Conservation (phyloP, 2,797 vertebrate genomes). For the Chelon labrosus region DNA sequence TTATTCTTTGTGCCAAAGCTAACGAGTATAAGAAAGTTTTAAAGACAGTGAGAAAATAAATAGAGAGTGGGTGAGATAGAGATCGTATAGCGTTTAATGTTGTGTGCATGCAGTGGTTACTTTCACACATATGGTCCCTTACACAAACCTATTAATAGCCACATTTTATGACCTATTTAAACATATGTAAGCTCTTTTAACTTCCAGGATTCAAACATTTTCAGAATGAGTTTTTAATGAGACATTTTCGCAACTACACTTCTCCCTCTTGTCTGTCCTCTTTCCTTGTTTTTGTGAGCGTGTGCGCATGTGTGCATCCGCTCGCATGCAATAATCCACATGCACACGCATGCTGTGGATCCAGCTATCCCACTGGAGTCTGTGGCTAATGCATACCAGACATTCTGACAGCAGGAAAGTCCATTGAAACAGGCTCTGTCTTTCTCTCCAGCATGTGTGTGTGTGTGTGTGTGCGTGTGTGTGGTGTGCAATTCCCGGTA, state of each 20-base stretch:
- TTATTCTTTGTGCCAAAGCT: slow-evolving; percentile 37
- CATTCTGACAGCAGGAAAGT: slow-evolving; percentile 90
- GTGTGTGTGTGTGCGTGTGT: slow-evolving; percentile 39
- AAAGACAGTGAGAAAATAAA: slow-evolving; percentile 19
- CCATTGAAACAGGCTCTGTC: slow-evolving; percentile 81
- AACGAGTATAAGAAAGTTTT: slow-evolving; percentile 24
- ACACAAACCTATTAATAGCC: slow-evolving; percentile 38
- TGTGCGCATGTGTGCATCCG: slow-evolving; percentile 19
- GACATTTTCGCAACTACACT: slow-evolving; percentile 32
- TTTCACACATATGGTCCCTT: slow-evolving; percentile 39
- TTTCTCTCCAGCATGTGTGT: slow-evolving; percentile 67
- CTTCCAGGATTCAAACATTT: slow-evolving; percentile 9
- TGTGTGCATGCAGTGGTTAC: slow-evolving; percentile 29
- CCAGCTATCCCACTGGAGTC: slow-evolving; percentile 87
- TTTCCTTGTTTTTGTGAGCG: slow-evolving; percentile 49
- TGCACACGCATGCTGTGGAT: slow-evolving; percentile 81
- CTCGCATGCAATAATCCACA: slow-evolving; percentile 49
- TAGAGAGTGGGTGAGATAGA: slow-evolving; percentile 26
- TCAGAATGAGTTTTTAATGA: slow-evolving; percentile 19
- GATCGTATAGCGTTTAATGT: slow-evolving; percentile 20
- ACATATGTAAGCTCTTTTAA: slow-evolving; percentile 20
- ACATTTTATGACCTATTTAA: slow-evolving; percentile 31
- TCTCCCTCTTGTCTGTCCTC: slow-evolving; percentile 51
- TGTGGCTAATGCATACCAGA: slow-evolving; percentile 89
- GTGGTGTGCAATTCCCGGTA: slow-evolving; percentile 49